Conservation (phyloP, 2,113 vertebrate species). For the Poeciliopsis retropinna region DNA sequence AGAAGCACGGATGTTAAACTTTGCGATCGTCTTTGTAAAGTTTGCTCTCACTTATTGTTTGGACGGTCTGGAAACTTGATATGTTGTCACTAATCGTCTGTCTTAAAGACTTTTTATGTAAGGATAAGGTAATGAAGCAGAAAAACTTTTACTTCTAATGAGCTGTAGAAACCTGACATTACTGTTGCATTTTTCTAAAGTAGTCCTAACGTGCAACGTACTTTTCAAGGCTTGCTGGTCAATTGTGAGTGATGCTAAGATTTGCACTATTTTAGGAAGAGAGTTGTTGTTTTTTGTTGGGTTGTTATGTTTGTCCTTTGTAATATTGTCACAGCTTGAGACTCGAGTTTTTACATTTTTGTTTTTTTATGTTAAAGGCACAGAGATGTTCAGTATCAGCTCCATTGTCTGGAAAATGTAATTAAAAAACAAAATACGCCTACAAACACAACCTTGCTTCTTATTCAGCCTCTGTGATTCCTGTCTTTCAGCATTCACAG, state of each 20-base stretch:
- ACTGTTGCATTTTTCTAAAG: not conserved
- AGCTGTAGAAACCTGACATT: not conserved
- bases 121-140: not conserved
- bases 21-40: constrained; percentile 6
- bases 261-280: not conserved
- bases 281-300: not conserved
- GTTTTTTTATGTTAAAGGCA: not conserved
- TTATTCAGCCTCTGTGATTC: not conserved
- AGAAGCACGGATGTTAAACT: not conserved
- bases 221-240: not conserved
- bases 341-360: not conserved
- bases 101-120: not conserved
- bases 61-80: not conserved
- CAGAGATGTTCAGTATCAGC: not conserved
- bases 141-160: not conserved
- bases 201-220: not conserved
- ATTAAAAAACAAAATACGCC: not conserved
- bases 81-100: not conserved
- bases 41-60: not conserved
- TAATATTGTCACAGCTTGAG: not conserved
- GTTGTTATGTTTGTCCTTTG: not conserved
- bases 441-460: not conserved
- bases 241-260: not conserved
- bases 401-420: too few species aligned
- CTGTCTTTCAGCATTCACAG: not conserved